Evolutionary conservation across 2,797 vertebrate species (phyloP).

Genomic region (Capromys pilorides): DNA sequence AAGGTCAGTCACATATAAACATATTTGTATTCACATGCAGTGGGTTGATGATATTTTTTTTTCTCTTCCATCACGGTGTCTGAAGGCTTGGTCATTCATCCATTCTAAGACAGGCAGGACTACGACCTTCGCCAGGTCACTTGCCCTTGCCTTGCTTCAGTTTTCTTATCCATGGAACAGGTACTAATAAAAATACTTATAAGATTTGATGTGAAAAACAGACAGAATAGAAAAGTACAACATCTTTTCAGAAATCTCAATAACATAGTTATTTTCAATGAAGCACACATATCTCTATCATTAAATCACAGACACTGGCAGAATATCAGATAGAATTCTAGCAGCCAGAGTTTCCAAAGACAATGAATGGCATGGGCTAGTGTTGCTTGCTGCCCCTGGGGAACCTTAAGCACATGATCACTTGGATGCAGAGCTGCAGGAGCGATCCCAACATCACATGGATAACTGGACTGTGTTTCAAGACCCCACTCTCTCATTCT

Average conservation of each 20-base stretch:
- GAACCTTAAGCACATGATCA: not conserved
- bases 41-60: not conserved
- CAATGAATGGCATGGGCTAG: not conserved
- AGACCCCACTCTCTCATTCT: not conserved
- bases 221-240: not conserved
- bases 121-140: not conserved
- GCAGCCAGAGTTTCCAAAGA: not conserved
- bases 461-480: not conserved
- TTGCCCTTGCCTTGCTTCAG: not conserved
- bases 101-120: not conserved
- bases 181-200: not conserved
- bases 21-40: not conserved
- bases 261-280: conserved; percentile 1
- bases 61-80: not conserved
- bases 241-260: conserved; percentile 12
- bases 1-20: not conserved
- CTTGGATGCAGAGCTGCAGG: not conserved
- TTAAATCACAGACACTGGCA: conserved; percentile 3
- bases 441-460: not conserved
- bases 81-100: not conserved
- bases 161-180: not conserved
- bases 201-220: not conserved
- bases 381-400: not conserved
- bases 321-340: not conserved
- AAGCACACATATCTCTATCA: not conserved